These are phyloP conservation scores for Microcebus jonahi DNA, from an alignment of 2,113 vertebrate genomes.

Conservation along the genomic window DNA sequence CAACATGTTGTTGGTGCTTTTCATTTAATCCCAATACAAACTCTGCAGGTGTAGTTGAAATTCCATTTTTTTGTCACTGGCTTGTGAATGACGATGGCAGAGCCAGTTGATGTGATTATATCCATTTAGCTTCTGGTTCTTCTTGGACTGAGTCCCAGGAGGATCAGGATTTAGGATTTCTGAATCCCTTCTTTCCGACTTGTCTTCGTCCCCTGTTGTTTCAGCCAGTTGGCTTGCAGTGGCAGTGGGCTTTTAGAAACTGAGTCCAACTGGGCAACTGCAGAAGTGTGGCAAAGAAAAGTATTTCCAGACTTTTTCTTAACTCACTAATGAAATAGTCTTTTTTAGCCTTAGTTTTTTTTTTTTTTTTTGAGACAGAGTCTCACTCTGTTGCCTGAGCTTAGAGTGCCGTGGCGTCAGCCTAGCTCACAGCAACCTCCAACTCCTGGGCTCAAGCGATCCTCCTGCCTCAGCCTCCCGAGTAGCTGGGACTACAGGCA, in stretches of 20 bases:
- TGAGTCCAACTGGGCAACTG: neutral
- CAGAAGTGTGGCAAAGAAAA: neutral
- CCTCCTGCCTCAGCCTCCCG: no score
- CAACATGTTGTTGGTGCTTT: neutral
- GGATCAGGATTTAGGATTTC: neutral
- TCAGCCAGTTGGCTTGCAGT: neutral
- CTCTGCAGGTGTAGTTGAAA: neutral
- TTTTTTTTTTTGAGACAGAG: no score
- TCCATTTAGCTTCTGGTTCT: neutral
- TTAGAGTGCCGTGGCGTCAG: no score
- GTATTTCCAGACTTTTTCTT: neutral
- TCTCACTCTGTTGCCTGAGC: no score
- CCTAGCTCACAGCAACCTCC: no score
- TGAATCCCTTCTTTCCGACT: neutral
- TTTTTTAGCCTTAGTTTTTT: neutral
- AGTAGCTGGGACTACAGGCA: no score
- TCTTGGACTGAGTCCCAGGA: neutral
- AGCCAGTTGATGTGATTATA: neutral
- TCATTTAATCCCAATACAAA: neutral
- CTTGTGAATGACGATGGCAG: neutral
- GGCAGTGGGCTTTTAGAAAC: neutral
- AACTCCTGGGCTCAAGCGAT: no score
- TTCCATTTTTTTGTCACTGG: neutral
- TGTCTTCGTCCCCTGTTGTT: neutral
- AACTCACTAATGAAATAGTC: neutral